Evolutionary conservation across 2,888 invertebrate species (phyloP), one percentile per base, ranked within the genome.

Genomic region (Erebia aethiops): DNA sequence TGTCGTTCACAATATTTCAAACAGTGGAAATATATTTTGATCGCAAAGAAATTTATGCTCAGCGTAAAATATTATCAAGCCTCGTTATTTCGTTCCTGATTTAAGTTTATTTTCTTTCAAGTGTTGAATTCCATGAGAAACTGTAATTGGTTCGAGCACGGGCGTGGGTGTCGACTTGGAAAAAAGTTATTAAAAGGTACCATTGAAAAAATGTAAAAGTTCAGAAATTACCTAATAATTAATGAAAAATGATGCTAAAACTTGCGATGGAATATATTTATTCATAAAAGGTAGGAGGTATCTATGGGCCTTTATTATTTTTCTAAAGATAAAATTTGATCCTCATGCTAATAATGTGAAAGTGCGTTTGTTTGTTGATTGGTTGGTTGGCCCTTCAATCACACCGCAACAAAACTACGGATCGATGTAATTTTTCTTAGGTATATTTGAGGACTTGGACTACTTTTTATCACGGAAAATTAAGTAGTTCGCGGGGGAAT

Each of bases 21-120:
- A 51, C 35, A 35, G 14, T 51, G n/a, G 14, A 16, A 49, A 26
- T 63, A 63, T n/a, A n/a, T n/a, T 49, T 26, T 49, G 46, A n/a
- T 8, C 26, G 35, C 9, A 51, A 52, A 64, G 35, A 64, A 43
- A 62, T 61, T 61, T 18, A 43, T 18, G 46, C 51, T 51, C 16
- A 35, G 52, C 26, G 35, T 16, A 52, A 64, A 63, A 52, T 64
- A 52, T 26, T 60, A 10, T 60, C 16, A 60, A 41, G 49, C 21
- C 46, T 52, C 35, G 11, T 56, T 56, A 56, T 43, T 65, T 65
- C 51, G 16, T 41, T 13, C 14, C 14, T 43, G 56, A 56, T 52
- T 65, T 54, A 18, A 56, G 56, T 65, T 16, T 65, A 54, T 65
- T 65, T 65, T 43, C 65, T 54, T 66, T 56, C 56, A 65, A 65